Percentiles rank a stretch among this genome's conserved stretches.
These are phyloP conservation scores for Fissipunctia ypsillon DNA, from an alignment of 2,888 invertebrate genomes.

Conservation along the genomic window DNA sequence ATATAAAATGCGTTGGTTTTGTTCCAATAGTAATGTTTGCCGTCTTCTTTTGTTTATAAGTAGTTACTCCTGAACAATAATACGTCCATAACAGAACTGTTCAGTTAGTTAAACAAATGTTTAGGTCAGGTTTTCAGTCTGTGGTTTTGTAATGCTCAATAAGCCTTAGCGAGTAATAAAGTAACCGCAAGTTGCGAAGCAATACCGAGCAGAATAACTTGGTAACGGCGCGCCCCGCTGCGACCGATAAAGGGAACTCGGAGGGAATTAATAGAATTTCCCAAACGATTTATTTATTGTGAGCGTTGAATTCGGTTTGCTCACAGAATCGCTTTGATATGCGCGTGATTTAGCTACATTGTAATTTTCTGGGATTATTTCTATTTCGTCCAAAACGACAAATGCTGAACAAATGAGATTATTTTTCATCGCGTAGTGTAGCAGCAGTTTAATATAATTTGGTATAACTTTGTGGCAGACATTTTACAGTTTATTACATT, in stretches of 20 bases:
- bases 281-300: conserved; percentile 75
- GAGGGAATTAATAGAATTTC: conserved; percentile 75
- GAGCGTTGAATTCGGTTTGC: conserved; percentile 70
- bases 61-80: conserved; percentile 9
- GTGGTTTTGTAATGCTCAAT: conserved; percentile 51
- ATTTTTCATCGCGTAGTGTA: conserved; percentile 67
- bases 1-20: conserved; percentile 3
- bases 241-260: conserved; percentile 64
- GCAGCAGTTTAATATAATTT: conserved; percentile 75
- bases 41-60: neutral
- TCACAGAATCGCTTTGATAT: conserved; percentile 59
- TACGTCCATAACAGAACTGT: conserved; percentile 15
- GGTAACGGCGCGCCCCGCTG: conserved; percentile 55
- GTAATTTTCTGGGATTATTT: conserved; percentile 48
- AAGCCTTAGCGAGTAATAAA: conserved; percentile 42
- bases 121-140: conserved; percentile 28
- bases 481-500: conserved; percentile 84
- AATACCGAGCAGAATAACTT: conserved; percentile 64
- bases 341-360: conserved; percentile 57
- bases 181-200: conserved; percentile 56
- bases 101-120: conserved; percentile 35
- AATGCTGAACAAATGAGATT: conserved; percentile 65
- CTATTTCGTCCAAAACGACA: conserved; percentile 35
- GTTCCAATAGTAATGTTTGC: neutral
- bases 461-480: conserved; percentile 75